Percentiles rank a stretch among this genome's conserved stretches.
Evolutionary conservation across 2,113 vertebrate species (phyloP).

Genomic region (Pseudonaja textilis): DNA sequence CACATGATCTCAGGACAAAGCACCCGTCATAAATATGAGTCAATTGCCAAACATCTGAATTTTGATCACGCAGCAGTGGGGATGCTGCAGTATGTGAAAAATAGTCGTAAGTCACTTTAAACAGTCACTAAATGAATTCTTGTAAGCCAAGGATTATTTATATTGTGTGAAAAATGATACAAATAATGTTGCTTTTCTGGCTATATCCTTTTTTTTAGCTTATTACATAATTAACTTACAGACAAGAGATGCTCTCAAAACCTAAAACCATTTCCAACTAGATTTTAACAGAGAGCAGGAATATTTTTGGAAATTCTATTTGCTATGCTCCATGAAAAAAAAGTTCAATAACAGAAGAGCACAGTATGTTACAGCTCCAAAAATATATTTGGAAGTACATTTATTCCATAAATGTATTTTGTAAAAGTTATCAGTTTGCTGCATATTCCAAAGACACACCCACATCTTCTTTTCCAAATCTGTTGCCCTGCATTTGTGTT

Average conservation of each 20-base stretch:
- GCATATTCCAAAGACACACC: not conserved
- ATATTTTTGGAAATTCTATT: not conserved
- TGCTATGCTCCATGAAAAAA: not conserved
- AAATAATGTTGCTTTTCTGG: not conserved
- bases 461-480: not conserved
- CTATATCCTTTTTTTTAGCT: not conserved
- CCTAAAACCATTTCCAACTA: not conserved
- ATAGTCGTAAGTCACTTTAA: not conserved
- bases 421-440: not conserved
- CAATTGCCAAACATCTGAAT: not conserved
- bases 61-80: not conserved
- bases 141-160: not conserved
- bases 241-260: not conserved
- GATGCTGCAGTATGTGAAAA: not conserved
- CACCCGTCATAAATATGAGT: not conserved
- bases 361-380: not conserved
- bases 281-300: constrained; percentile 10
- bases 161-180: not conserved
- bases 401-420: not conserved
- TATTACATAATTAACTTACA: not conserved
- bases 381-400: not conserved
- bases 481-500: not conserved
- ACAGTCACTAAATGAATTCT: not conserved
- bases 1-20: not conserved
- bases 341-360: not conserved